These are phyloP conservation scores for Hirtodrosophila duncani DNA, from an alignment of 2,888 invertebrate genomes.

Conservation along the genomic window DNA sequence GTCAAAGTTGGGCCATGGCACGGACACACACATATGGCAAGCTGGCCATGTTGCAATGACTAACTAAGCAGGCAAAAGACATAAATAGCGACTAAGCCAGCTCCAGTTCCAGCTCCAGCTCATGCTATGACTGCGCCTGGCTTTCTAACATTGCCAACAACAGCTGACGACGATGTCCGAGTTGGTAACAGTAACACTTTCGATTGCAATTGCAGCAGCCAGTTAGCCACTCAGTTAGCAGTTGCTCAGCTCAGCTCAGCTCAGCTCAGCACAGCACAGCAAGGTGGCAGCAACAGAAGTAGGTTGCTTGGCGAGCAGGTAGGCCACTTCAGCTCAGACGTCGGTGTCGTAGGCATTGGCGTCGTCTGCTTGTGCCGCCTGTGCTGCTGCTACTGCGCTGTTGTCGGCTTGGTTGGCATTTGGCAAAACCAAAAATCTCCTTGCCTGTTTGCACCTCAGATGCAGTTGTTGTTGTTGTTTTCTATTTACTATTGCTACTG, in stretches of 20 bases:
- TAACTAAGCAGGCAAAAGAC: too few relatives aligned
- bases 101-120: conserved; percentile 25
- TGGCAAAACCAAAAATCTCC: conserved; percentile 50
- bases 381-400: conserved; percentile 6
- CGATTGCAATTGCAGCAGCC: conserved; percentile 53
- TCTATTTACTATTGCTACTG: conserved; percentile 29
- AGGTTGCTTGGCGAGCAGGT: conserved; percentile 66
- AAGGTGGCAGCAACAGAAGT: conserved; percentile 49
- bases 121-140: conserved; percentile 26
- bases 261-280: too few relatives aligned
- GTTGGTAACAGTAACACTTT: conserved; percentile 64
- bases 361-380: conserved; percentile 15
- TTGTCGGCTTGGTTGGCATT: conserved; percentile 55
- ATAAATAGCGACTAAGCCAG: conserved; percentile 27
- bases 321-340: conserved; percentile 24
- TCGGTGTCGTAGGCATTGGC: conserved; percentile 12
- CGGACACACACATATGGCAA: conserved; percentile 63
- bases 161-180: conserved; percentile 56
- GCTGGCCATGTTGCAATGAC: conserved; percentile 48
- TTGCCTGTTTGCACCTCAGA: conserved; percentile 43
- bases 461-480: conserved; percentile 18
- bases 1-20: conserved; percentile 33
- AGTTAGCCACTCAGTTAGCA: too few relatives aligned
- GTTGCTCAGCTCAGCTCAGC: too few relatives aligned
- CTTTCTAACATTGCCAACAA: conserved; percentile 48